Evolutionary conservation across 2,888 invertebrate species (phyloP).

Genomic region (Adelognathus sp.): DNA sequence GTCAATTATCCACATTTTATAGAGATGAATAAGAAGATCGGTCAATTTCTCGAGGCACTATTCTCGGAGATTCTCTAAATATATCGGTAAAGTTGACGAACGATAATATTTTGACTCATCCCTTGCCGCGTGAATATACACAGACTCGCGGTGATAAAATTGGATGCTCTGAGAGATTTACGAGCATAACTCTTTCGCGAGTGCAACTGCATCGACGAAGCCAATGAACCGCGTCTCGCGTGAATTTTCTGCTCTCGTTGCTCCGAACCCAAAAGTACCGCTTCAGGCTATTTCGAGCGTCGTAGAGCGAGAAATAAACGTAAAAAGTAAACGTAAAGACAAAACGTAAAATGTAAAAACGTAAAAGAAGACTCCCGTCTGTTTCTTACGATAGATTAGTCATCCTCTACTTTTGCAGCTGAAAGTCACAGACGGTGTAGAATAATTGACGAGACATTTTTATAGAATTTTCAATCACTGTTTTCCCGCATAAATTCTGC

Average conservation of each 20-base stretch:
- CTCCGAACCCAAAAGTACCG: not conserved
- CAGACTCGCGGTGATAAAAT: constrained; percentile 22
- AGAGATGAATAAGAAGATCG: too few relatives aligned
- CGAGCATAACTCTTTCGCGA: not conserved
- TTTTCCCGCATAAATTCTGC: too few relatives aligned
- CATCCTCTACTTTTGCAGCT: too few relatives aligned
- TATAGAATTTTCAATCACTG: too few relatives aligned
- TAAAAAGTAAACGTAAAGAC: not conserved
- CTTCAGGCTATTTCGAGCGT: constrained; percentile 34
- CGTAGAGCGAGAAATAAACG: not conserved
- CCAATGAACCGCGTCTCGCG: constrained; percentile 33
- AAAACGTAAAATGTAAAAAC: not conserved
- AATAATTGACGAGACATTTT: too few relatives aligned
- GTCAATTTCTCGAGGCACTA: not conserved
- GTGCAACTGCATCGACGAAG: constrained; percentile 19
- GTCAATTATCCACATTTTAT: too few relatives aligned
- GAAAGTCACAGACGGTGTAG: too few relatives aligned
- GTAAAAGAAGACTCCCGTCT: too few relatives aligned
- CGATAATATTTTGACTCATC: constrained; percentile 13
- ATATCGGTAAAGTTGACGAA: not conserved
- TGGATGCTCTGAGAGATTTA: constrained; percentile 34
- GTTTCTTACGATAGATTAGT: too few relatives aligned
- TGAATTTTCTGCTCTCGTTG: not conserved
- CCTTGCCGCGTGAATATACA: not conserved
- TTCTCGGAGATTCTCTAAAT: not conserved